A percentile compares a stretch with the other conserved stretches of the same genome.
Evolutionary conservation across 2,113 vertebrate species (phyloP).

Genomic region (Irena cyanogastra): DNA sequence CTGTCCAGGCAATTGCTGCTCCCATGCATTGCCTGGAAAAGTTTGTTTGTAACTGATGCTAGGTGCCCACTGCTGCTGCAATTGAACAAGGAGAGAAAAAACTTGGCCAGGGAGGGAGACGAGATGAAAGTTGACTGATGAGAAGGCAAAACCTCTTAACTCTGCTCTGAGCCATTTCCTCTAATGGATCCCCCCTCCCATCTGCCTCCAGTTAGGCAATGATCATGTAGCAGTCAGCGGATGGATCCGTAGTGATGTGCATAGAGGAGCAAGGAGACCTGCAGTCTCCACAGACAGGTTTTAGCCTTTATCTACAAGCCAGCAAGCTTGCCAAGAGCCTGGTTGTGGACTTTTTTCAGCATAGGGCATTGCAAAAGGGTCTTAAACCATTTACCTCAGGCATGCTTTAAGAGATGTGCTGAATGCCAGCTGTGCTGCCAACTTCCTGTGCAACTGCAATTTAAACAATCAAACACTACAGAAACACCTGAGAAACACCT

Average conservation of each 20-base stretch:
- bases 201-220: not conserved
- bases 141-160: not conserved
- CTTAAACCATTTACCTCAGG: not conserved
- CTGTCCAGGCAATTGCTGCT: not conserved
- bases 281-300: not conserved
- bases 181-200: not conserved
- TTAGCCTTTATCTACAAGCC: not conserved
- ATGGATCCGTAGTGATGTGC: accelerated
- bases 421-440: not conserved
- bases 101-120: not conserved
- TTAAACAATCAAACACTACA: not conserved
- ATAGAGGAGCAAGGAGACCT: not conserved
- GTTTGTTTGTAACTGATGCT: not conserved
- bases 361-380: not conserved
- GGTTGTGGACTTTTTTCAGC: not conserved
- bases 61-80: accelerated
- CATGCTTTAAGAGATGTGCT: accelerated
- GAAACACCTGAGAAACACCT: not conserved
- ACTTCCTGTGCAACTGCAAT: not conserved
- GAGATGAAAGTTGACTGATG: not conserved
- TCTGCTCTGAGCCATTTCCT: not conserved
- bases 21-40: not conserved
- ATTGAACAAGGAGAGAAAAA: not conserved
- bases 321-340: not conserved
- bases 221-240: not conserved